Evolutionary conservation across 2,113 vertebrate genomes (phyloP).

Genomic region (Xenopus borealis): DNA sequence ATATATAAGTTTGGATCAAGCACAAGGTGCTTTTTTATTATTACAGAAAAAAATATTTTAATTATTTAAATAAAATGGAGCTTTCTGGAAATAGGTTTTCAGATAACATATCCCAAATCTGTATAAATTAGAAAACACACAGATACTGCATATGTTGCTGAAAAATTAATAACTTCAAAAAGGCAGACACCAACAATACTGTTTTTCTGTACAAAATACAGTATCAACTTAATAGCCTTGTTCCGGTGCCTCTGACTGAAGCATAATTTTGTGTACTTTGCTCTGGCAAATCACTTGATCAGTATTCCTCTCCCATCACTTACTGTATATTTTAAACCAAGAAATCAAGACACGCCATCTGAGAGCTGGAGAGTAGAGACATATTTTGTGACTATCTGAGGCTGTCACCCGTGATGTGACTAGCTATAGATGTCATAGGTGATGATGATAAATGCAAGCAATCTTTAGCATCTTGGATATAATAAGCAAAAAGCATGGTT

Average conservation of each 20-base stretch:
- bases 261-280: neutral
- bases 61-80: too few relatives aligned
- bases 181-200: too few relatives aligned
- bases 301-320: slow-evolving; percentile 14
- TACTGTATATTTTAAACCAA: slow-evolving; percentile 7
- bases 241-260: neutral
- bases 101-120: too few relatives aligned
- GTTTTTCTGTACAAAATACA: too few relatives aligned
- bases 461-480: slow-evolving; percentile 33
- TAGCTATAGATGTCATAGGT: slow-evolving; percentile 25
- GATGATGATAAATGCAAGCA: slow-evolving; percentile 40
- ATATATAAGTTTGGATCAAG: too few relatives aligned
- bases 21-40: too few relatives aligned
- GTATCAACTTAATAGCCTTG: neutral
- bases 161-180: too few relatives aligned
- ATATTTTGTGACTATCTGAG: slow-evolving; percentile 17
- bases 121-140: too few relatives aligned
- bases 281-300: slow-evolving; percentile 7
- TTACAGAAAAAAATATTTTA: too few relatives aligned
- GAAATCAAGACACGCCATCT: slow-evolving; percentile 9
- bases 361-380: slow-evolving; percentile 14
- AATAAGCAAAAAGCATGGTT: slow-evolving; percentile 22
- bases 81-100: too few relatives aligned
- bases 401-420: too few relatives aligned
- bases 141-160: too few relatives aligned